Evolutionary conservation across 2,888 invertebrate genomes (phyloP).

Genomic region (Panorpa germanica): DNA sequence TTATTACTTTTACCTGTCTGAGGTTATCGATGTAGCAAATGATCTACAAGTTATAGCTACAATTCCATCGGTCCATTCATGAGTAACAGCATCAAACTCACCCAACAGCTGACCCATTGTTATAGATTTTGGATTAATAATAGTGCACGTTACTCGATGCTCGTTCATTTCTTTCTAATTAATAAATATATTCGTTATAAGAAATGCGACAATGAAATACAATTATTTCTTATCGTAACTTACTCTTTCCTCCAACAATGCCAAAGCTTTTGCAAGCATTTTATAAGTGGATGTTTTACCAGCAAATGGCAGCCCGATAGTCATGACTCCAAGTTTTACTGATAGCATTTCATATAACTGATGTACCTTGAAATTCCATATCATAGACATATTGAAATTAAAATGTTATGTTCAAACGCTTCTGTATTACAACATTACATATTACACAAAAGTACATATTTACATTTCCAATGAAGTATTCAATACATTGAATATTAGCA

Average conservation of each 20-base stretch:
- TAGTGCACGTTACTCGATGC: slow-evolving; percentile 30
- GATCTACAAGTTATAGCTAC: slow-evolving; percentile 70
- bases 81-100: slow-evolving; percentile 60
- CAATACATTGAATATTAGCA: slow-evolving; percentile 66
- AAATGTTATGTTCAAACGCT: not conserved
- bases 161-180: no score
- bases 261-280: slow-evolving; percentile 62
- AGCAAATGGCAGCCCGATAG: slow-evolving; percentile 83
- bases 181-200: slow-evolving; percentile 3
- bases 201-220: not conserved
- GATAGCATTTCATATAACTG: slow-evolving; percentile 92
- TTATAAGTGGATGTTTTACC: slow-evolving; percentile 79
- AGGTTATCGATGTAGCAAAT: slow-evolving; percentile 48
- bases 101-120: slow-evolving; percentile 77
- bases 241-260: slow-evolving; percentile 55
- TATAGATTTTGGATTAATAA: slow-evolving; percentile 68
- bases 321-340: slow-evolving; percentile 86
- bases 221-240: no score
- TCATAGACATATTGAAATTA: no score
- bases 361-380: no score
- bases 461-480: slow-evolving; percentile 75
- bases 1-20: no score
- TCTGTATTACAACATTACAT: not conserved
- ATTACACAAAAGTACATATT: slow-evolving; percentile 30
- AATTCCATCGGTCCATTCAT: slow-evolving; percentile 69